Conservation (phyloP, 2,113 vertebrate genomes). For the Sula dactylatra region DNA sequence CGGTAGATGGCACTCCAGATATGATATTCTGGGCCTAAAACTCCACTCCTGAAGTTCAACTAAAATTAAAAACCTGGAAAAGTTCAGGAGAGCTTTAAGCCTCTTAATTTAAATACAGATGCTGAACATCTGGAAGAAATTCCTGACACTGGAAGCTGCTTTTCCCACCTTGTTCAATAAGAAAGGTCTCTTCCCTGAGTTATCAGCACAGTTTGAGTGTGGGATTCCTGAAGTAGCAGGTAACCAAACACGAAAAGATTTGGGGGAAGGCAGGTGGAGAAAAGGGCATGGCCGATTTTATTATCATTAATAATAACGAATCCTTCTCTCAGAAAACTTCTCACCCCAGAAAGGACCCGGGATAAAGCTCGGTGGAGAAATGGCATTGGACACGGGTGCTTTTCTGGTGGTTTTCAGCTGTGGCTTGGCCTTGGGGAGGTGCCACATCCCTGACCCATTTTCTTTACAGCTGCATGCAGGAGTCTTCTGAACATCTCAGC, state of each 20-base stretch:
- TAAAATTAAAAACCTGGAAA: conserved; percentile 26
- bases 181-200: background rate
- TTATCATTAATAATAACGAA: background rate
- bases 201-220: background rate
- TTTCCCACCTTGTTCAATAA: conserved; percentile 21
- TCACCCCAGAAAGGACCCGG: accelerated
- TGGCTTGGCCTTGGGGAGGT: background rate
- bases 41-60: background rate
- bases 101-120: conserved; percentile 65
- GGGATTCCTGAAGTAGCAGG: background rate
- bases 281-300: conserved; percentile 12
- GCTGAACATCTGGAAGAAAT: conserved; percentile 44
- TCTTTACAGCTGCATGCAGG: background rate
- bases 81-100: conserved; percentile 44
- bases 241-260: background rate
- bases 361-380: background rate
- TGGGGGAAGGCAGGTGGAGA: background rate
- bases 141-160: conserved; percentile 57
- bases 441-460: background rate
- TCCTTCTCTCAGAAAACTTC: background rate
- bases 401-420: background rate
- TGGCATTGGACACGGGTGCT: background rate
- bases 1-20: conserved; percentile 62
- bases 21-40: background rate
- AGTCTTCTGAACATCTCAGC: background rate